phyloP scores from a whole-genome alignment of 2,888 invertebrate genomes.

The Anaspis maculata region DNA sequence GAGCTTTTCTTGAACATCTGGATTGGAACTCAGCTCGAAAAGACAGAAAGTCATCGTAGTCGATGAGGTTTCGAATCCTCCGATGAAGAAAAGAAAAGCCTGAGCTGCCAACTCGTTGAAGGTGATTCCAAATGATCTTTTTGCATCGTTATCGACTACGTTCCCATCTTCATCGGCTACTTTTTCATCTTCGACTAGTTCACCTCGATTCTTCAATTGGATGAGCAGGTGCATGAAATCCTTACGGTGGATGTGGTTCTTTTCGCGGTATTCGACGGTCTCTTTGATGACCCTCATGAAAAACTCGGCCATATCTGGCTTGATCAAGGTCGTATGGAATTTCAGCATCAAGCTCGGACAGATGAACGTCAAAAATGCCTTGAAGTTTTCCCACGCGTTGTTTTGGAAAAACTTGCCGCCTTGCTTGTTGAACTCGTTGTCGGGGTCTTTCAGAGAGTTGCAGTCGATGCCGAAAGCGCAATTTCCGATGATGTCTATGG shows the following conservation, averaged over 20 bases:
- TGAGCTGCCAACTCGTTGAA: constrained; percentile 7
- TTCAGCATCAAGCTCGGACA: background rate
- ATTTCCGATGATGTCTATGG: constrained; percentile 24
- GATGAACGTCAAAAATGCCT: background rate
- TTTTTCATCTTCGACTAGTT: background rate
- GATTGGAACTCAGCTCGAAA: constrained; percentile 37
- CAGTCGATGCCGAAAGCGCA: constrained; percentile 48
- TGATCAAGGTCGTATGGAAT: constrained; percentile 9
- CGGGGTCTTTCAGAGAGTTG: constrained; percentile 36
- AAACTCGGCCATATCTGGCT: constrained; percentile 33
- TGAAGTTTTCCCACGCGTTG: background rate
- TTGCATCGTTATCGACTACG: no score
- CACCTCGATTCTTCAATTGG: constrained; percentile 33
- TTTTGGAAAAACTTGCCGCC: background rate
- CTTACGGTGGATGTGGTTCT: constrained; percentile 41
- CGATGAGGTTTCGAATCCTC: constrained; percentile 23
- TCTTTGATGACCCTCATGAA: constrained; percentile 41
- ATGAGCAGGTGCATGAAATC: constrained; percentile 49
- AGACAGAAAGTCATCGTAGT: constrained; percentile 33
- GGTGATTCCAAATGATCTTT: constrained; percentile 1
- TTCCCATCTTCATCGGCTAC: constrained; percentile 4
- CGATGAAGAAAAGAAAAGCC: constrained; percentile 15
- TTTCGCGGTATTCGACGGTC: constrained; percentile 41
- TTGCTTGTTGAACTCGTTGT: constrained; percentile 4
- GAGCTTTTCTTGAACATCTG: constrained; percentile 38